Base-by-base conservation (phyloP, 2,888 invertebrate genomes). In the Coecobrya sp. region DNA sequence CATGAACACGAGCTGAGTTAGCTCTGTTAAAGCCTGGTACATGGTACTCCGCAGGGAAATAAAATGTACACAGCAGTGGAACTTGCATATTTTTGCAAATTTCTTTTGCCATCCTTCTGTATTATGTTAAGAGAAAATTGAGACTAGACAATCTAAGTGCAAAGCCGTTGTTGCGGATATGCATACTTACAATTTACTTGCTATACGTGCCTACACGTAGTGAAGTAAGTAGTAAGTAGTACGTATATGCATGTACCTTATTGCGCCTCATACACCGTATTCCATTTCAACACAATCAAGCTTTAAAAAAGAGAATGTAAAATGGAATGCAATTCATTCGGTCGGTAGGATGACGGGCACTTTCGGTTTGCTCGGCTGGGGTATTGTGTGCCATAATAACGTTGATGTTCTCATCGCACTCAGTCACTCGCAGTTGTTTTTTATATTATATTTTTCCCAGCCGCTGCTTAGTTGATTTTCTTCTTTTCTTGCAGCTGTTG, bases 341-440 rank as follows among this genome's bases (percentile, higher is more conserved):
- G 19, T 30, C 68, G 84, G 84, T 84, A 19, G 13, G 49, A 85
- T 85, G 85, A 85, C 85, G 85, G 68, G 68, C 13, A 68, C 27
- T 85, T 85, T 68, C 85, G 85, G 85, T 45, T 49, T 82, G 82
- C 36, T 82, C 25, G 65, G 45, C 8, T 59, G 85, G 68, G 68
- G 59, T 25, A 52, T 73, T 73, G n/a, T 73, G 73, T 73, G 8
- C 42, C 10, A 68, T 25, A 7, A 30, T 11, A 10, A 36, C 42
- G 42, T 8, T 70, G 22, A 11, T 3, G 25, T 62, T 62, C 62
- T 22, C 27, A 25, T 7, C 11, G 25, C 65, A 10, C 10, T 65
- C 36, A 36, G n/a, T n/a, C 36, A 4, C 36, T 36, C 36, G 7
- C 36, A 36, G 36, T 36, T 36, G 3, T 59, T 59, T 59, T 22